Evolutionary conservation across 2,888 invertebrate genomes (phyloP).

Genomic region (Cynaeus angustus): DNA sequence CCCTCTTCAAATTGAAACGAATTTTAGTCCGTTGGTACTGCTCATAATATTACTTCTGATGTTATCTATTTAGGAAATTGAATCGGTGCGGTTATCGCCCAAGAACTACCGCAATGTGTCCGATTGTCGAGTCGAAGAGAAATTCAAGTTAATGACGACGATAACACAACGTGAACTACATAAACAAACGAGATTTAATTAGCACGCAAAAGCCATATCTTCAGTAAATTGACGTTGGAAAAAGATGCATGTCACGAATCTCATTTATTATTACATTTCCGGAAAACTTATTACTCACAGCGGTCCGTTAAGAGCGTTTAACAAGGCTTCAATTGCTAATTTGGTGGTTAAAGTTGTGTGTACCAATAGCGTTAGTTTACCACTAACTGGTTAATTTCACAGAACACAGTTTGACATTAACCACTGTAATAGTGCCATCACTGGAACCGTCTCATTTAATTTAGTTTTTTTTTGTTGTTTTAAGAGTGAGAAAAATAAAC

Average conservation of each 20-base stretch:
- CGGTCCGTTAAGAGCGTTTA: background rate
- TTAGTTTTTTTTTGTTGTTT: no score
- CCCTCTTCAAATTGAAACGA: conserved; percentile 7
- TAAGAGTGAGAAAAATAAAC: no score
- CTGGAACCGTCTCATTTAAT: no score
- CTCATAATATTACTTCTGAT: conserved; percentile 43
- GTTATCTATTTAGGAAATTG: conserved; percentile 56
- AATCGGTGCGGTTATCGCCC: conserved; percentile 53
- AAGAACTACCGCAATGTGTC: conserved; percentile 47
- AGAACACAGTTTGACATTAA: background rate
- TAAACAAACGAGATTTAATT: conserved; percentile 43
- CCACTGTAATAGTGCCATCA: no score
- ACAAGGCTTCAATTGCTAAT: conserved; percentile 1
- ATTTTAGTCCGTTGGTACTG: conserved; percentile 5
- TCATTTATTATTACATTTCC: conserved; percentile 7
- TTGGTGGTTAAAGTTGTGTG: conserved; percentile 1
- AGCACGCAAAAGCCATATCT: conserved; percentile 33
- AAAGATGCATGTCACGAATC: conserved; percentile 5
- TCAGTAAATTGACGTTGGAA: conserved; percentile 18
- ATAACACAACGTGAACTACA: conserved; percentile 40
- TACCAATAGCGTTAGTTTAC: background rate
- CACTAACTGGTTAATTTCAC: background rate
- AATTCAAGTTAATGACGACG: conserved; percentile 39
- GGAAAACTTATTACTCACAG: background rate
- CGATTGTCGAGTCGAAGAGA: conserved; percentile 31